phyloP scores from a whole-genome alignment of 2,113 vertebrate species.

The Hemiprocne comata region DNA sequence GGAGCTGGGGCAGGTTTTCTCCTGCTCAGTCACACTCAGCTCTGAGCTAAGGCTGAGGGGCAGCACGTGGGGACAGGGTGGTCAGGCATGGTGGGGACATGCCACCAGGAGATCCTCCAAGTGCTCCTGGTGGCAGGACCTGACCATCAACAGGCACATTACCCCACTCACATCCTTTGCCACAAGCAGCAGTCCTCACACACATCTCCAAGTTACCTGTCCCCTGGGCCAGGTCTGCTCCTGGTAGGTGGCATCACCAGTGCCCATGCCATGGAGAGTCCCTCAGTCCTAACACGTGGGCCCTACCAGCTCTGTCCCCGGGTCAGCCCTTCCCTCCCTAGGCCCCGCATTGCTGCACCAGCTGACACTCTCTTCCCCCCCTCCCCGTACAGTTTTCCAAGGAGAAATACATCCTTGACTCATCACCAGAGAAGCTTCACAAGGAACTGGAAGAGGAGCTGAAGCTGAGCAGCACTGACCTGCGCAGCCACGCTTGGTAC shows the following conservation, averaged over 20 bases:
- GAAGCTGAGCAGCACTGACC: slow-evolving; percentile 91
- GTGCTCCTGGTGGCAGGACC: not conserved
- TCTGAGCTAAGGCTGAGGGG: not conserved
- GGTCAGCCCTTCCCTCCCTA: not conserved
- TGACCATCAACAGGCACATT: not conserved
- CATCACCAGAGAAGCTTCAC: slow-evolving; percentile 93
- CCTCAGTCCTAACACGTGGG: fast-evolving
- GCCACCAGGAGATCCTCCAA: not conserved
- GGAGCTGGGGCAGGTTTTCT: not conserved
- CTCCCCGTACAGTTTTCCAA: slow-evolving; percentile 90
- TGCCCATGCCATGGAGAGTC: not conserved
- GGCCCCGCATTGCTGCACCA: not conserved
- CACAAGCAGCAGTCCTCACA: not conserved
- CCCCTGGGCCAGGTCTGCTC: not conserved
- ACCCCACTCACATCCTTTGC: not conserved
- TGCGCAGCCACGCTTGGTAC: slow-evolving; percentile 98
- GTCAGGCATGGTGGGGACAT: not conserved
- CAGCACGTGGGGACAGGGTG: not conserved
- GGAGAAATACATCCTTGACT: slow-evolving; percentile 97
- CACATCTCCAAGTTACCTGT: not conserved
- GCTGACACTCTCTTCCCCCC: not conserved
- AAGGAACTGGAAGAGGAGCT: slow-evolving; percentile 97
- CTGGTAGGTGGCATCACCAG: not conserved
- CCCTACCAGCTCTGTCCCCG: not conserved
- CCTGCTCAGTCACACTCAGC: not conserved